Evolutionary conservation across 2,888 invertebrate genomes (phyloP), one percentile per base, ranked within the genome.

Genomic region (Rhingia rostrata): DNA sequence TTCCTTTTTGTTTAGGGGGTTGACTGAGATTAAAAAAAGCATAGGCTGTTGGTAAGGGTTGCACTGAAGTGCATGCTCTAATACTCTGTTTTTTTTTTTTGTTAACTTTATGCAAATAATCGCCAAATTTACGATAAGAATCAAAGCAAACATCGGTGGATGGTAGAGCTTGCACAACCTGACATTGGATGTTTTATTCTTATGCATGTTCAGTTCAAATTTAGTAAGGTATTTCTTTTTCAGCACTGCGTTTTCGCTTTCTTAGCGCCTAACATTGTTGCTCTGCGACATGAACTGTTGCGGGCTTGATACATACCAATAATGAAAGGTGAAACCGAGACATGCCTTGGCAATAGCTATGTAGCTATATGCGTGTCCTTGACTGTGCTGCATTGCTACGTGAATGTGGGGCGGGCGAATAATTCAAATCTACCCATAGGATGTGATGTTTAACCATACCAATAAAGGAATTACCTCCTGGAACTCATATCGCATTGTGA

Each of bases 151-250:
- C 9, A 3, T 4, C 45, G 10, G 49, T n/a, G 33, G 35, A 37
- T 2, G n/a, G 4, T 22, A 5, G 43, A n/a, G 14, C 4, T 63
- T 53, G 56, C 43, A 33, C 12, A 41, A 37, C 10, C 7, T 12
- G 39, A 14, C 39, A n/a, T 39, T 43, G 64, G 37, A 47, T 47
- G 12, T 35, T 6, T 9, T 22, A 35, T 22, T 14, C 56, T 10
- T 58, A 54, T 81, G 64, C 77, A 77, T 61, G 72, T 54, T 82
- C 32, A 30, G 14, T 58, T 45, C 43, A 58, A 22, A 75, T 81
- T 70, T 64, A 37, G 45, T 45, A 64, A 39, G 41, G 5, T 45
- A 61, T 54, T 10, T 63, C 35, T 51, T 64, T 70, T 53, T 35
- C 41, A 66, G 30, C 70, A 75, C 70, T 45, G 0, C 22, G 22